Conservation (phyloP, 2,797 vertebrate species). For the Pangasius sanitwongsei region DNA sequence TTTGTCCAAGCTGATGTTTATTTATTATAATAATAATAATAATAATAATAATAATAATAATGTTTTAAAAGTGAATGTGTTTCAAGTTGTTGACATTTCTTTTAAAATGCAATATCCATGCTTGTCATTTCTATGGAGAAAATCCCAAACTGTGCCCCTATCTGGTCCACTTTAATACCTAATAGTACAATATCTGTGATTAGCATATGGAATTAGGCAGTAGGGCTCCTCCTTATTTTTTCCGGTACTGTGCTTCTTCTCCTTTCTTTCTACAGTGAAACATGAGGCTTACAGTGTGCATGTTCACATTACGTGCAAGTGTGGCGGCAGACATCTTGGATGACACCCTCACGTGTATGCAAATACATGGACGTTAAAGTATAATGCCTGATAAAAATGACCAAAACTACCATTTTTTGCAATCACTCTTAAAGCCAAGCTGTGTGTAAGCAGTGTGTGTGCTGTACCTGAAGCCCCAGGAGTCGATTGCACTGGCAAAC, state of each 20-base stretch:
- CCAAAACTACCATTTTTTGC: background rate
- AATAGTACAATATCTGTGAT: background rate
- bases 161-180: background rate
- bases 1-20: background rate
- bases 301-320: background rate
- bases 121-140: background rate
- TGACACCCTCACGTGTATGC: background rate
- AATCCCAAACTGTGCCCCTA: background rate
- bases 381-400: background rate
- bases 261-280: background rate
- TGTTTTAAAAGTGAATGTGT: no score
- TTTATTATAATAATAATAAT: background rate
- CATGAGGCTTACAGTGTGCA: background rate
- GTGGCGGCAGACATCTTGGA: no score
- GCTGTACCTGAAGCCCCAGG: constrained; percentile 93
- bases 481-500: constrained; percentile 92
- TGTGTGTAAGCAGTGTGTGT: background rate
- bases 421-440: background rate
- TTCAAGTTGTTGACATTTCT: no score
- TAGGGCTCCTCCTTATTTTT: background rate
- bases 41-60: background rate
- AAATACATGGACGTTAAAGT: background rate
- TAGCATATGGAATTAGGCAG: background rate
- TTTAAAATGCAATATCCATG: background rate
- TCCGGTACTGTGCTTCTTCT: background rate